A percentile compares a stretch with the other conserved stretches of the same genome.
These are phyloP conservation scores for Toxotes jaculatrix DNA, from an alignment of 2,113 vertebrate genomes.

Conservation along the genomic window DNA sequence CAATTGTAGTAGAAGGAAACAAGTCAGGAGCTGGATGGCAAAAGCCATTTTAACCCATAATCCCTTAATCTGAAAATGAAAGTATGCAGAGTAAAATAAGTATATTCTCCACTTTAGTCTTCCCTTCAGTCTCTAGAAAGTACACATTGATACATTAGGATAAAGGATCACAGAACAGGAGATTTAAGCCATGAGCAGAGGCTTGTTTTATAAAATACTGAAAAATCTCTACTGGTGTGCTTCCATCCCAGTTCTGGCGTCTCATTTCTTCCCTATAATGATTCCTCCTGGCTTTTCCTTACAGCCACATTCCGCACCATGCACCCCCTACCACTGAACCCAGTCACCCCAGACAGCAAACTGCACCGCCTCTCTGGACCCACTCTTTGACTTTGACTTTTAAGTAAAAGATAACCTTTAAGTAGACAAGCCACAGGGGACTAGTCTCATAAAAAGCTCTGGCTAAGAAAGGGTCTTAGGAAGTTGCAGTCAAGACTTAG, in stretches of 20 bases:
- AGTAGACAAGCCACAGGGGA: slow-evolving; percentile 40
- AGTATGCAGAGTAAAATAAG: neutral
- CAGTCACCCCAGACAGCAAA: slow-evolving; percentile 76
- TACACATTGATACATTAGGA: slow-evolving; percentile 19
- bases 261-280: slow-evolving; percentile 72
- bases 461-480: neutral
- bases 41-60: neutral
- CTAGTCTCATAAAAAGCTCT: slow-evolving; percentile 35
- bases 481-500: slow-evolving; percentile 14
- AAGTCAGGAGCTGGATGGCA: neutral
- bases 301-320: slow-evolving; percentile 73
- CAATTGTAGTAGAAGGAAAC: neutral
- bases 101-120: neutral
- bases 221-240: slow-evolving; percentile 47
- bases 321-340: slow-evolving; percentile 76
- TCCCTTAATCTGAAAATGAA: neutral
- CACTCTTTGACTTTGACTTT: slow-evolving; percentile 71
- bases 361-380: slow-evolving; percentile 62
- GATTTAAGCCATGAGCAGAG: slow-evolving; percentile 52
- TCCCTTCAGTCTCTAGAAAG: neutral
- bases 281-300: slow-evolving; percentile 78
- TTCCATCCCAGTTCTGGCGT: slow-evolving; percentile 58
- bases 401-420: slow-evolving; percentile 67
- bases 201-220: slow-evolving; percentile 42
- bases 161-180: slow-evolving; percentile 39